Base-by-base conservation (phyloP, 2,797 vertebrate species). In the Knipowitschia caucasica region DNA sequence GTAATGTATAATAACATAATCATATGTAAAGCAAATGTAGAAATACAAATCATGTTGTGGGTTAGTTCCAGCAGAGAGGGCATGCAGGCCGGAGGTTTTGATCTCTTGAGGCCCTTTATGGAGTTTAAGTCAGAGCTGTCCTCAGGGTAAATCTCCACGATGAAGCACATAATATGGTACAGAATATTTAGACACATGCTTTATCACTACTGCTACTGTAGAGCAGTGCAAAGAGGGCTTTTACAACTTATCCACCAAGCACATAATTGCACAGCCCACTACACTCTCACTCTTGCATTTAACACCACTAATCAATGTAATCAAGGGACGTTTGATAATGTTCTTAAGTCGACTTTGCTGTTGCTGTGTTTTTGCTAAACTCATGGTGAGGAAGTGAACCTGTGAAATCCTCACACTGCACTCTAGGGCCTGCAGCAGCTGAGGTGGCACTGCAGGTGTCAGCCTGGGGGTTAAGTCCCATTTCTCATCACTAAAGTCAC, bases 21-120 rank as follows among this genome's bases (percentile, higher is more conserved):
- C 77, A 78, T 83, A 88, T 87, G 84, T 84, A 85, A 87, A 87
- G 80, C 73, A 88, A 86, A 85, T 85, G 82, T 86, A 79, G 75
- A 82, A 86, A 81, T 85, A 86, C 71, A 77, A 80, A 89, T 85
- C 75, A 83, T 61, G 62, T 77, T 71, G 72, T 66, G 64, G 68
- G 74, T 54, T 59, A 62, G 65, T 69, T 78, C 46, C 17, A 53
- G 36, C 31, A 55, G 58, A 66, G 42, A 56, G 64, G 54, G 62
- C 44, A 67, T 35, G 39, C 38, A 76, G 64, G 31, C 44, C 10
- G 15, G 42, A 40, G 45, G 34, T 47, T 56, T 40, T 12, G 6
- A 33, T 47, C 55, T 63, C 58, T 15, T 17, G 17, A 50, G 61
- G 20, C 39, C 53, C 21, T 78, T 66, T 64, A 71, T 66, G 14